Conservation (phyloP, 64 coral and sea anemone genomes). For the Trachythela sp. region DNA sequence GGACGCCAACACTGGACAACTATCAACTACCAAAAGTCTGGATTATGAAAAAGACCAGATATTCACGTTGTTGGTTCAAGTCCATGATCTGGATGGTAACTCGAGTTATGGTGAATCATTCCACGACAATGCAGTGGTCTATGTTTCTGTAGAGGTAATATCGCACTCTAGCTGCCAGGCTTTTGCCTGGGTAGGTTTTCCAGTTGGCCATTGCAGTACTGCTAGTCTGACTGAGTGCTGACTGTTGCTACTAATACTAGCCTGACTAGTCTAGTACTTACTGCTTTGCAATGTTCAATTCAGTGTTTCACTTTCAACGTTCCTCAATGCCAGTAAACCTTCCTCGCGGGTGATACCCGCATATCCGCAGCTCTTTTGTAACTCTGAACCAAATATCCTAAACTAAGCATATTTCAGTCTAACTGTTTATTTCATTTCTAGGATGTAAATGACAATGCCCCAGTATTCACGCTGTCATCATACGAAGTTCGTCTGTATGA, state of each 20-base stretch:
- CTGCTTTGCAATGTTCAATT: neutral
- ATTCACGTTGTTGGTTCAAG: constrained; percentile 62
- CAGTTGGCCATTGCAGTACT: no score
- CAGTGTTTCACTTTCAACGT: no score
- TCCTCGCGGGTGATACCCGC: no score
- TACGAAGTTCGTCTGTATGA: constrained; percentile 65
- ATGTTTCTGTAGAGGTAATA: constrained; percentile 71
- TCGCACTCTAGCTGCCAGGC: neutral
- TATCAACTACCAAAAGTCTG: constrained; percentile 56
- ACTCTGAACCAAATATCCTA: no score
- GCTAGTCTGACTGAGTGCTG: no score
- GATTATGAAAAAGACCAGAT: constrained; percentile 55
- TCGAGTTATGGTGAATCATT: constrained; percentile 55
- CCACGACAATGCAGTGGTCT: constrained; percentile 66
- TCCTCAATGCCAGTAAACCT: no score
- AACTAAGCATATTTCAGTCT: no score
- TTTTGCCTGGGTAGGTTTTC: no score
- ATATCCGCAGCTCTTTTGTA: neutral
- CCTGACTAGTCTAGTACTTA: no score
- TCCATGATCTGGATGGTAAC: constrained; percentile 81
- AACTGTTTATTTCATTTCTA: no score
- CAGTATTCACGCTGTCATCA: constrained; percentile 58
- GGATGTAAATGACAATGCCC: constrained; percentile 80
- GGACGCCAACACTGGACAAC: constrained; percentile 46
- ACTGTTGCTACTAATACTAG: no score